Evolutionary conservation across 2,113 vertebrate species (phyloP), one percentile per base, ranked within the genome.

Genomic region (Indicator maculatus): DNA sequence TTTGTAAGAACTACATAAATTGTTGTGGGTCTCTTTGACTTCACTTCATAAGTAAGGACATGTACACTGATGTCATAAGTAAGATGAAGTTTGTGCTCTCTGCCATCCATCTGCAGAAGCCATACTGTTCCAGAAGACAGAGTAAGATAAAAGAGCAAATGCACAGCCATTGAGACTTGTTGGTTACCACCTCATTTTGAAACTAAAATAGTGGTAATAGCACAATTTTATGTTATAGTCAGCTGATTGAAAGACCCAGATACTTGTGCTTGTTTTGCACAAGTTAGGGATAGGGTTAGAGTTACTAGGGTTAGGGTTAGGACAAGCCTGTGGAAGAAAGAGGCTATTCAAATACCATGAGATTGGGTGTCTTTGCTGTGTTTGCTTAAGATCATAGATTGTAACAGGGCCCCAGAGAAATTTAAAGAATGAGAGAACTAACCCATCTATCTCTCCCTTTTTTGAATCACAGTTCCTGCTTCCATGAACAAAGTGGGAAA

Each of bases 101-200:
- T 83, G 8, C 45, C 41, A 3, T 27, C 30, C 5, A 36, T 84
- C 61, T 86, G 71, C 78, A 92, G 65, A 79, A 24, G 12, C 50
- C 23, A 24, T 52, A 24, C 23, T 16, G 31, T 81, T 83, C 91
- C 91, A 86, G 69, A 36, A 94, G 84, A 63, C 83, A 89, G 84
- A 75, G 79, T 74, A 84, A 89, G 82, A 36, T n/a, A 86, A 88
- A 76, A 23, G 44, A 93, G 53, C 58, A 82, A 91, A 80, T 36
- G 30, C 23, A 72, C 27, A 41, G 47, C 30, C n/a, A 21, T 24
- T 30, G 26, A 6, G 38, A 23, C 8, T 12, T 53, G 31, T 23
- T 78, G 19, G 18, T 38, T 90, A 24, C 38, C 45, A 50, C 18
- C 52, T 52, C 33, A 72, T 21, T 27, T 27, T 77, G 16, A 61